Evolutionary conservation across 53 echinoderm and acorn worm genomes (phyloP), one percentile per base, ranked within the genome.

Genomic region (Luidia sarsii): DNA sequence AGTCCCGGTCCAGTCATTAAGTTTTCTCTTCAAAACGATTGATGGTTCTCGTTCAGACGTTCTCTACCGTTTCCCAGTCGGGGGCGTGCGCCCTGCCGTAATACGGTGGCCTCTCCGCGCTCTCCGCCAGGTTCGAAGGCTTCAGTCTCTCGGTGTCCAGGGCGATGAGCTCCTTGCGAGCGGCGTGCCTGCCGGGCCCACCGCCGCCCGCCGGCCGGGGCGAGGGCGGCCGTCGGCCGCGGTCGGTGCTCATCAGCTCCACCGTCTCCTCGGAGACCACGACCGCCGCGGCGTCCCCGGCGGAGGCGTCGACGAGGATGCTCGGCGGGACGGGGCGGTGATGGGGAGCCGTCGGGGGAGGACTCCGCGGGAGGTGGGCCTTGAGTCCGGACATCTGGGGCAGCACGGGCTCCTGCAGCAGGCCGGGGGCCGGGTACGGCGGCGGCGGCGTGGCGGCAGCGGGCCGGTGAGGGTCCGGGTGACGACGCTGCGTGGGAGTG

Each of bases 191-290:
- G 27, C 20, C 19, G 10, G 45, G 6, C 6, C 41, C 11, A 48
- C 77, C 32, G 27, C 20, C n/a, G 10, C 61, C n/a, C n/a, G n/a
- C n/a, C n/a, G n/a, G n/a, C n/a, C n/a, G n/a, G n/a, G n/a, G n/a
- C n/a, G n/a, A n/a, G n/a, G n/a, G n/a, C n/a, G n/a, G n/a, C n/a
- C n/a, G n/a, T n/a, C n/a, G 20, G 24, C 15, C 74, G 38, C 24
- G 41, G 61, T 30, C 43, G 27, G 27, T 46, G 0, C n/a, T 46
- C 4, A 21, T 45, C 41, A 77, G 31, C 3, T 77, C 77, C 3
- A 77, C 60, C 32, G 77, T 77, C 46, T 77, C 46, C 31, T 77
- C 77, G 13, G 62, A 39, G 27, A 77, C n/a, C 7, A 77, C 32
- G 19, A n/a, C 33, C 34, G 34, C 36, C 65, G n/a, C n/a, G n/a